These are phyloP conservation scores for Coracias cyanogaster DNA, from an alignment of 2,797 vertebrate species.

Conservation along the genomic window DNA sequence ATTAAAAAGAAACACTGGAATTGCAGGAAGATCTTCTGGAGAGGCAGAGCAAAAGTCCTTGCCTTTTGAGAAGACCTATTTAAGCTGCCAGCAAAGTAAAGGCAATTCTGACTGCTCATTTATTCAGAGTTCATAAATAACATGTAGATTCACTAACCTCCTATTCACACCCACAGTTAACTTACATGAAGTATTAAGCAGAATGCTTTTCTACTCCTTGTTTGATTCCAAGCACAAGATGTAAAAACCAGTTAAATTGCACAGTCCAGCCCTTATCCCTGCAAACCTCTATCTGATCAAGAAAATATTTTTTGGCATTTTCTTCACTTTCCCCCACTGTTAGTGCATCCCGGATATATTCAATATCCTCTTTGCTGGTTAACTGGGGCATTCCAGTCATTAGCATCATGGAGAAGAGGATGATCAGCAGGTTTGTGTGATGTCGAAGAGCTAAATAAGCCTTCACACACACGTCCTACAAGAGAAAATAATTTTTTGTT, in stretches of 20 bases:
- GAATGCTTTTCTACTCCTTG: slow-evolving; percentile 97
- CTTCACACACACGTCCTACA: slow-evolving; percentile 91
- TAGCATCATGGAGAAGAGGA: slow-evolving; percentile 99
- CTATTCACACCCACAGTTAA: slow-evolving; percentile 2
- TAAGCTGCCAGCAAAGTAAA: slow-evolving; percentile 47
- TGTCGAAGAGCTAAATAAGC: slow-evolving; percentile 96
- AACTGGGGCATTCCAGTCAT: slow-evolving; percentile 98
- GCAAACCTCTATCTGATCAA: slow-evolving; percentile 98
- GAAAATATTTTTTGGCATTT: slow-evolving; percentile 93
- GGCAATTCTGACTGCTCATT: slow-evolving; percentile 29
- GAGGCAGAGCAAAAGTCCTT: not conserved
- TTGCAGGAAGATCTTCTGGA: not conserved
- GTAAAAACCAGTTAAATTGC: slow-evolving; percentile 98
- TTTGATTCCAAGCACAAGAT: slow-evolving; percentile 97
- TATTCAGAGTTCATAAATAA: slow-evolving; percentile 49
- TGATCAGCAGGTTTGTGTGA: slow-evolving; percentile 97
- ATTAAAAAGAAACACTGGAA: not conserved
- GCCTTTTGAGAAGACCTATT: slow-evolving; percentile 10
- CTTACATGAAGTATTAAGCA: slow-evolving; percentile 76
- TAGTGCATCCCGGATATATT: slow-evolving; percentile 95
- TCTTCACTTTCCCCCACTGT: slow-evolving; percentile 92
- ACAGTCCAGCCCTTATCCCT: slow-evolving; percentile 99
- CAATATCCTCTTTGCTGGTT: slow-evolving; percentile 97
- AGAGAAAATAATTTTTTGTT: not conserved
- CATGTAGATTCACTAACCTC: not conserved